phyloP scores from a whole-genome alignment of 1,140 invertebrate genomes.

The Arion vulgaris region DNA sequence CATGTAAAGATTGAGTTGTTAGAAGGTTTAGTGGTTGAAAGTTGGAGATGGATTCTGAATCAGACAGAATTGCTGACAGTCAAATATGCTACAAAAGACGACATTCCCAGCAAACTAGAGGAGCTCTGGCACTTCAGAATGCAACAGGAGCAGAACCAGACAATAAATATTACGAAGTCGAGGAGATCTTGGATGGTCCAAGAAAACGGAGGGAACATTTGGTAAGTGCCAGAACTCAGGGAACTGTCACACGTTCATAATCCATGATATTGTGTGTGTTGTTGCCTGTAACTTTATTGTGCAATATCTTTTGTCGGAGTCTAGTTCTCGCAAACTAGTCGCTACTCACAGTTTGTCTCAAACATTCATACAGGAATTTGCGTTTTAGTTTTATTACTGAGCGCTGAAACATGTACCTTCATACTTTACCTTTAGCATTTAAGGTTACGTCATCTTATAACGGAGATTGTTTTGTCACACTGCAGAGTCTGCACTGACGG shows the following conservation, averaged over 20 bases:
- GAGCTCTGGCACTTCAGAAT: neutral
- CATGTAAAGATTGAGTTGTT: constrained; percentile 20
- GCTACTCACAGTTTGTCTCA: no score
- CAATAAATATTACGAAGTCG: constrained; percentile 38
- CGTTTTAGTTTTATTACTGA: no score
- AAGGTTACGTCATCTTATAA: no score
- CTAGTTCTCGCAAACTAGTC: no score
- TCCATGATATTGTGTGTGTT: no score
- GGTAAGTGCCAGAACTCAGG: constrained; percentile 18
- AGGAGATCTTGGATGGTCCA: constrained; percentile 31
- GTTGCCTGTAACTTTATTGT: no score
- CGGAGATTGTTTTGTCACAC: no score
- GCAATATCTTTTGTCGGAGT: no score
- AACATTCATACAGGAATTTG: no score
- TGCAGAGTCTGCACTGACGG: no score
- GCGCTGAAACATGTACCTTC: no score
- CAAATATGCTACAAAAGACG: neutral
- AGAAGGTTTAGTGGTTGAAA: constrained; percentile 37
- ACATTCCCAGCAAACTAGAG: neutral
- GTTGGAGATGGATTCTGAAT: constrained; percentile 3
- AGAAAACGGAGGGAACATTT: constrained; percentile 29
- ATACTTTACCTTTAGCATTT: no score
- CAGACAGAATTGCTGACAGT: neutral
- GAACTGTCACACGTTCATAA: neutral
- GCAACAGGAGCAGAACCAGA: constrained; percentile 15